Percentiles rank a stretch among this genome's conserved stretches.
phyloP scores from a whole-genome alignment of 2,113 vertebrate genomes.

The Mus spicilegus region DNA sequence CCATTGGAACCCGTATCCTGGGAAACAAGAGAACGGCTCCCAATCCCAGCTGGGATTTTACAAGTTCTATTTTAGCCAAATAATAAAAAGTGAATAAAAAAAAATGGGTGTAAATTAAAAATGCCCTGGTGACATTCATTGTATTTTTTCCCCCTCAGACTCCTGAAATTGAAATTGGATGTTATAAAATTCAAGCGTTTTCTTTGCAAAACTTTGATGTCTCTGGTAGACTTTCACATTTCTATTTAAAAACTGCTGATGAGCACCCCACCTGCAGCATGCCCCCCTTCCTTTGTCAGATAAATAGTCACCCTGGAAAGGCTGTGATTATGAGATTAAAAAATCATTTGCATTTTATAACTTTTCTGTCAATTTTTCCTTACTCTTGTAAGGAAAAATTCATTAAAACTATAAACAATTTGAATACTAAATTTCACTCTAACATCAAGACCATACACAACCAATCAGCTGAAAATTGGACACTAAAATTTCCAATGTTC shows the following conservation, averaged over 20 bases:
- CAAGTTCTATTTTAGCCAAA: constrained; percentile 50
- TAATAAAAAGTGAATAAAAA: not conserved
- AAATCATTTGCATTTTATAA: constrained; percentile 9
- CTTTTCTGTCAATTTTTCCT: not conserved
- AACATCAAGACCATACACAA: not conserved
- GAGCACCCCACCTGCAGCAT: not conserved
- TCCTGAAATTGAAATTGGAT: not conserved
- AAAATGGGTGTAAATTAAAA: not conserved
- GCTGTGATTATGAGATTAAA: not conserved
- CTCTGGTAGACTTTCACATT: not conserved
- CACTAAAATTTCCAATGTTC: not conserved
- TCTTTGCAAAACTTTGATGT: not conserved
- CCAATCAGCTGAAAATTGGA: not conserved
- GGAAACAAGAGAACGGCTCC: constrained; percentile 65
- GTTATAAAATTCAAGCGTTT: constrained; percentile 14
- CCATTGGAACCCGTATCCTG: constrained; percentile 64
- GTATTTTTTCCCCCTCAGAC: constrained; percentile 3
- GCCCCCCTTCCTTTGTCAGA: not conserved
- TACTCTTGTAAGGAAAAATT: not conserved
- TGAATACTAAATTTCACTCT: constrained; percentile 11
- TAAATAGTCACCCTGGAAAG: not conserved
- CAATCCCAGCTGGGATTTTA: constrained; percentile 56
- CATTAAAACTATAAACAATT: constrained; percentile 7
- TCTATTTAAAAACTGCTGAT: not conserved
- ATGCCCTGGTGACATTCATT: not conserved